Percentiles rank a stretch among this genome's conserved stretches.
phyloP scores from a whole-genome alignment of 2,797 vertebrate genomes.

The Lepus oiostolus region DNA sequence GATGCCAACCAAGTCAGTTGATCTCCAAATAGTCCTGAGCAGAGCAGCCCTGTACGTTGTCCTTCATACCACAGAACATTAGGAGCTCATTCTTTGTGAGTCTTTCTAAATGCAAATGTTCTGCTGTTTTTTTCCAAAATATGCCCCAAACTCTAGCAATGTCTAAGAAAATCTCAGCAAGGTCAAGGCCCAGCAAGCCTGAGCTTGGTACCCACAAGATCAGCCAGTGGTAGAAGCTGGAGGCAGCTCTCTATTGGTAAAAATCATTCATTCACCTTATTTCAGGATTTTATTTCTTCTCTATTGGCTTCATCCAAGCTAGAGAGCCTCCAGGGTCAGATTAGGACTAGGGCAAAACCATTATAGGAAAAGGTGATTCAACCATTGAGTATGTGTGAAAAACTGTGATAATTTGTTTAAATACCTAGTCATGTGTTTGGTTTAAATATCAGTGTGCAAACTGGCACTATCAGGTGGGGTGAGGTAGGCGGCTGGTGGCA shows the following conservation, averaged over 20 bases:
- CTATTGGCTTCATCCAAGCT: background rate
- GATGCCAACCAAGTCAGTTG: background rate
- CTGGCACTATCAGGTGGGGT: background rate
- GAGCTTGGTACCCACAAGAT: background rate
- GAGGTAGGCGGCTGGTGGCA: too few relatives aligned
- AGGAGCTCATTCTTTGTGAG: conserved; percentile 11
- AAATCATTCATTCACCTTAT: background rate
- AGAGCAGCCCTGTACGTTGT: background rate
- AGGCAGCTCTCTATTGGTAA: background rate
- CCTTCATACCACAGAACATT: conserved; percentile 43
- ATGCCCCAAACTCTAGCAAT: background rate
- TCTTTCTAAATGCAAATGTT: conserved; percentile 31
- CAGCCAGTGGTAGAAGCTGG: background rate
- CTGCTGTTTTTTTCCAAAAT: conserved; percentile 46
- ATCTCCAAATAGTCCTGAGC: background rate
- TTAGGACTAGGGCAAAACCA: conserved; percentile 3
- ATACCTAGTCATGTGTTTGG: conserved; percentile 36
- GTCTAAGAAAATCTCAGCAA: background rate
- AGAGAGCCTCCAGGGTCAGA: background rate
- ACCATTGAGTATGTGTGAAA: conserved; percentile 24
- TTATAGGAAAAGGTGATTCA: conserved; percentile 17
- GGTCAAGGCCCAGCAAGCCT: background rate
- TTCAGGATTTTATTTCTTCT: conserved; percentile 36
- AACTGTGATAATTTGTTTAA: background rate
- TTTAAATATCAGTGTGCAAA: conserved; percentile 51